Percentiles rank a stretch among this genome's conserved stretches.
Conservation (phyloP, 2,113 vertebrate species). For the Catharus minimus region DNA sequence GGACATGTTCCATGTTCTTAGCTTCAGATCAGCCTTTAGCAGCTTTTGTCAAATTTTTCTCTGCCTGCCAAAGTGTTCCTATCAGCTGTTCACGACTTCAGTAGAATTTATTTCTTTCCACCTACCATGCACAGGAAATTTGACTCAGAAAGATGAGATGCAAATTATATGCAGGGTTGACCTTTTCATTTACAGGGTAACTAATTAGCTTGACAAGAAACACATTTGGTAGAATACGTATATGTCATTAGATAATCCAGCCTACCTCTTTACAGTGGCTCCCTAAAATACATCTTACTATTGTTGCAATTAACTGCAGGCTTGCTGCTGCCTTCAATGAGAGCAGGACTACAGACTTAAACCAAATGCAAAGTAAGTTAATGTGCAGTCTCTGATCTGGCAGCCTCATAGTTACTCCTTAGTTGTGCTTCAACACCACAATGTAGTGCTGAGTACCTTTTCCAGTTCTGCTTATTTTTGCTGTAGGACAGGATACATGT, state of each 20-base stretch:
- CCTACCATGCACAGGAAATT: conserved; percentile 23
- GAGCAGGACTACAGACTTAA: neutral
- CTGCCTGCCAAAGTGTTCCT: neutral
- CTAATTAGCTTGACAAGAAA: conserved; percentile 56
- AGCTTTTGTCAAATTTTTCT: neutral
- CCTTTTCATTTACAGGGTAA: conserved; percentile 57
- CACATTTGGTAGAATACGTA: conserved; percentile 3
- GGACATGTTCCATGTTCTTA: neutral
- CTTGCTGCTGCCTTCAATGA: neutral
- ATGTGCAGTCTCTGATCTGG: neutral
- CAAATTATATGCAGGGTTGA: conserved; percentile 51
- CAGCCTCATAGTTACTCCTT: neutral
- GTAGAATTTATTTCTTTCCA: conserved; percentile 26
- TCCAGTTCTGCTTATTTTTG: neutral
- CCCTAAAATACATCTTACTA: conserved; percentile 1
- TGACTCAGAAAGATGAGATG: conserved; percentile 49
- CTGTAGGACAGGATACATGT: neutral
- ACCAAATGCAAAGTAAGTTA: neutral
- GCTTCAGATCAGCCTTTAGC: neutral
- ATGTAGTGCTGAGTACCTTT: neutral
- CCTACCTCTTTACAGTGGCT: neutral
- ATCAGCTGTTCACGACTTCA: neutral
- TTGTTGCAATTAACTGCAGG: neutral
- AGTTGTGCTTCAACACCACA: neutral
- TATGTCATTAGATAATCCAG: conserved; percentile 41